These are phyloP conservation scores for Parus major DNA, from an alignment of 2,113 vertebrate genomes.

Conservation along the genomic window DNA sequence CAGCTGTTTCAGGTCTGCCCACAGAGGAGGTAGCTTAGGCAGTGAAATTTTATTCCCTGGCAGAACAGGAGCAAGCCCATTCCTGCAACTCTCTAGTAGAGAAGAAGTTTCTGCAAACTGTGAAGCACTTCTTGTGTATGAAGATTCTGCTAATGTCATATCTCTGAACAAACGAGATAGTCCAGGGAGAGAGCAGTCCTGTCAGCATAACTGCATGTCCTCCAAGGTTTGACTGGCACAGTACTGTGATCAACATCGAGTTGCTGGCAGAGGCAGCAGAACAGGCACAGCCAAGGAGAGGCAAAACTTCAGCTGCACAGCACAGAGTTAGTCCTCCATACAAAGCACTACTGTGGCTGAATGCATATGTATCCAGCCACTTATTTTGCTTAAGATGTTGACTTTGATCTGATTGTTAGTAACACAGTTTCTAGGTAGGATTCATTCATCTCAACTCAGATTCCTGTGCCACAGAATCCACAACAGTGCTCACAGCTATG, in stretches of 20 bases:
- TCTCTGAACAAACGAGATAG: neutral
- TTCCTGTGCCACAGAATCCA: neutral
- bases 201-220: neutral
- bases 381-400: neutral
- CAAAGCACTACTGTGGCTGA: neutral
- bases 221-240: neutral
- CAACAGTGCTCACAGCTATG: neutral
- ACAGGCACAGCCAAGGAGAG: rapidly evolving
- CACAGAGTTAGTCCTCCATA: neutral
- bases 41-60: constrained; percentile 11
- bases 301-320: neutral
- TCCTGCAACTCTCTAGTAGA: neutral
- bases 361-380: neutral
- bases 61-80: neutral
- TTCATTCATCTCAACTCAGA: neutral
- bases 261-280: neutral
- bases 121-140: rapidly evolving
- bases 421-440: neutral
- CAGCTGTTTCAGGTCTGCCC: constrained; percentile 12
- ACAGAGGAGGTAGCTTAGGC: neutral
- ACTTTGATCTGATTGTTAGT: neutral
- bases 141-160: neutral
- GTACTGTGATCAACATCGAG: neutral
- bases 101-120: neutral
- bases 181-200: neutral